phyloP scores from a whole-genome alignment of 2,888 invertebrate genomes.

The Cheilosia urbana region DNA sequence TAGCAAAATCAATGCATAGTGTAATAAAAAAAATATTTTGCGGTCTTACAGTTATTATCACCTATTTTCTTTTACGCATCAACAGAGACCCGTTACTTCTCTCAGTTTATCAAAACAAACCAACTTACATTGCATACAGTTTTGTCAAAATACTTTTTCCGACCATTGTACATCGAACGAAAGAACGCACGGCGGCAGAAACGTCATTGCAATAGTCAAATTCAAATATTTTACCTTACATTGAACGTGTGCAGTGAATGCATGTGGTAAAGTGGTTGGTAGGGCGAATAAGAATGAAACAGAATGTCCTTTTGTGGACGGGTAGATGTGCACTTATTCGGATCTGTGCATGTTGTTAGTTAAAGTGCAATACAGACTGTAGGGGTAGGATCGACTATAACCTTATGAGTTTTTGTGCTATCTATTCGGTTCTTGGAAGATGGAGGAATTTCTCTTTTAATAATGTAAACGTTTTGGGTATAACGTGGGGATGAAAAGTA shows the following conservation, averaged over 20 bases:
- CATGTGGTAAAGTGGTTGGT: constrained; percentile 21
- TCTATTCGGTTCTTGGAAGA: background rate
- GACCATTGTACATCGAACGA: too few relatives aligned
- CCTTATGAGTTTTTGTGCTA: background rate
- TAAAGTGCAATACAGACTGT: background rate
- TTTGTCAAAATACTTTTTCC: too few relatives aligned
- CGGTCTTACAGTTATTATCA: too few relatives aligned
- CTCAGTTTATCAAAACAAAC: too few relatives aligned
- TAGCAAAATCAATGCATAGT: too few relatives aligned
- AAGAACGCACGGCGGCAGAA: background rate
- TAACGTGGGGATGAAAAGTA: background rate
- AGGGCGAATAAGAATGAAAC: constrained; percentile 14
- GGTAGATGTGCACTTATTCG: background rate
- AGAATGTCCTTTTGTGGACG: background rate
- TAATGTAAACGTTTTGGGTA: background rate
- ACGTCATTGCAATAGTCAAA: constrained; percentile 37
- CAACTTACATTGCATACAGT: too few relatives aligned
- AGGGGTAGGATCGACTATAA: background rate
- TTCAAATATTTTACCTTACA: constrained; percentile 30
- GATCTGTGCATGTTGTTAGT: too few relatives aligned
- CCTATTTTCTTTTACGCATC: too few relatives aligned
- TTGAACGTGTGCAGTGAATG: background rate
- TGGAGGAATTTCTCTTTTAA: background rate
- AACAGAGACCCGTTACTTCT: too few relatives aligned
- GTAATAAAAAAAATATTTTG: too few relatives aligned